Conservation (phyloP, 2,797 vertebrate genomes). For the Darevskia nairensis region DNA sequence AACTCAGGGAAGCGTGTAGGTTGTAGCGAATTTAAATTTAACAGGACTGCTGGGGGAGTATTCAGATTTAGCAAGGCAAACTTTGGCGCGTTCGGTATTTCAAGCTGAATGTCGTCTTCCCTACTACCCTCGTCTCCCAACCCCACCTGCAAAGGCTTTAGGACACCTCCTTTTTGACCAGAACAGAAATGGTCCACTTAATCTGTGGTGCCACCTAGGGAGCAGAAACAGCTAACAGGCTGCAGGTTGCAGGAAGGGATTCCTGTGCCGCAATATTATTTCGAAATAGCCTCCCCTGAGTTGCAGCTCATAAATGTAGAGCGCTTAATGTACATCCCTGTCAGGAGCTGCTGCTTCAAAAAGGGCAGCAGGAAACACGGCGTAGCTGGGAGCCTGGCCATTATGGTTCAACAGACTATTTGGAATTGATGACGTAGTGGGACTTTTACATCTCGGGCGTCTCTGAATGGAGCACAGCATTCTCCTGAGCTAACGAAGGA, state of each 20-base stretch:
- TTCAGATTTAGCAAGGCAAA: slow-evolving; percentile 37
- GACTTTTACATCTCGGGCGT: slow-evolving; percentile 1
- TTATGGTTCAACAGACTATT: not conserved
- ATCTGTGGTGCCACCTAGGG: not conserved
- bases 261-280: slow-evolving; percentile 8
- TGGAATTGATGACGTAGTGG: not conserved
- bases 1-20: slow-evolving; percentile 27
- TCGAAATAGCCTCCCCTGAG: not conserved
- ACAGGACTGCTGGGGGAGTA: slow-evolving; percentile 38
- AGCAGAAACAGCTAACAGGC: not conserved
- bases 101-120: slow-evolving; percentile 54
- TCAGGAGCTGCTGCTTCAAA: not conserved
- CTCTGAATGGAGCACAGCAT: not conserved
- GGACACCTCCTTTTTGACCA: slow-evolving; percentile 24
- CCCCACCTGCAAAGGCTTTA: slow-evolving; percentile 28
- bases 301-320: not conserved
- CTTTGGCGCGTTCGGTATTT: slow-evolving; percentile 38
- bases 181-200: not conserved
- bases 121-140: not conserved
- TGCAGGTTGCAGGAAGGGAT: not conserved
- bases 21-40: slow-evolving; percentile 47
- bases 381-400: not conserved
- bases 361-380: not conserved
- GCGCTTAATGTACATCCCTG: not conserved
- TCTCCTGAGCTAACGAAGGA: not conserved